These are phyloP conservation scores for Montipora capricornis DNA, from an alignment of 64 coral and sea anemone species.

Conservation along the genomic window DNA sequence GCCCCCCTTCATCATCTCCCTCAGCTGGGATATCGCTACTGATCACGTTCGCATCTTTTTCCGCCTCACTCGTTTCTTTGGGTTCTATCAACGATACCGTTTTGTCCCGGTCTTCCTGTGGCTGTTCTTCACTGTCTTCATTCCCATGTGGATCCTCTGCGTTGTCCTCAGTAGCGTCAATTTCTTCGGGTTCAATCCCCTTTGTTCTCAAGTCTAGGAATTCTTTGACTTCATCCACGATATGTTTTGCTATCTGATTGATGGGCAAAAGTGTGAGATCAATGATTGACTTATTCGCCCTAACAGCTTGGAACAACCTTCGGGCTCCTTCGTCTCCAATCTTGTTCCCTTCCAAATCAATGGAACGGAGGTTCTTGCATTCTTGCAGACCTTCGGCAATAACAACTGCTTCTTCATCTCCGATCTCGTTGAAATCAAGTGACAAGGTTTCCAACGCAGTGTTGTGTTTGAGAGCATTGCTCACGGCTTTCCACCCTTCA, in stretches of 20 bases:
- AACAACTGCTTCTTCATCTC: conserved; percentile 78
- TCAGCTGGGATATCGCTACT: neutral
- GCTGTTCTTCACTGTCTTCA: neutral
- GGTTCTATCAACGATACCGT: neutral
- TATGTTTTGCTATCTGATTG: conserved; percentile 86
- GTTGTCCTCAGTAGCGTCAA: neutral
- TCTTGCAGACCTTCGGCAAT: conserved; percentile 86
- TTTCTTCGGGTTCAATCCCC: conserved; percentile 2
- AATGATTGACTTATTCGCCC: conserved; percentile 74
- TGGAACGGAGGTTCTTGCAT: conserved; percentile 77
- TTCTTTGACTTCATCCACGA: conserved; percentile 80
- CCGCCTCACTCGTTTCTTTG: neutral
- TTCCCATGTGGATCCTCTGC: neutral
- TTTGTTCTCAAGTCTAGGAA: conserved; percentile 43
- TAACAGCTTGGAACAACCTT: conserved; percentile 80
- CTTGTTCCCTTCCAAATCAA: conserved; percentile 94
- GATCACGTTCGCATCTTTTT: neutral
- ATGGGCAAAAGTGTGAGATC: conserved; percentile 87
- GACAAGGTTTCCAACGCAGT: conserved; percentile 77
- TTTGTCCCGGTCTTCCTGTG: neutral
- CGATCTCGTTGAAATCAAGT: conserved; percentile 89
- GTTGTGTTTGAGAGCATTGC: conserved; percentile 71
- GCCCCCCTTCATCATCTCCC: neutral
- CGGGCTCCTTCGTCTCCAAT: conserved; percentile 90
- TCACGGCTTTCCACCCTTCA: conserved; percentile 84